Base-by-base conservation (phyloP, 23 tunicate genomes). In the Clavelina lepadiformis region DNA sequence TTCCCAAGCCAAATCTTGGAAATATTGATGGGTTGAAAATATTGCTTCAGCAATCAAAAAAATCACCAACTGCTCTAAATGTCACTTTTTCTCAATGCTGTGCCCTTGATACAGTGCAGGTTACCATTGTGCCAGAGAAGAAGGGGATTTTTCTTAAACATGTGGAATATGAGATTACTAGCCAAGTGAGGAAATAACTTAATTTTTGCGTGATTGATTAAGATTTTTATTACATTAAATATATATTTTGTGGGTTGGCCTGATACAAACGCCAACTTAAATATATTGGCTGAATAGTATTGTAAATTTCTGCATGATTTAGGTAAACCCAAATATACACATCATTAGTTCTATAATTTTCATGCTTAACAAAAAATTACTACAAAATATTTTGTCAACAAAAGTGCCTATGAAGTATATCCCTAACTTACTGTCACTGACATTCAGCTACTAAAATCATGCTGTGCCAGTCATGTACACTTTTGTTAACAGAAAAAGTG, bases 81-180 rank as follows among this genome's bases (percentile, higher is more conserved):
- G 47, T 70, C 51, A 62, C 50, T 11, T 89, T 74, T 45, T 6
- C 29, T 18, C 76, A 89, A 56, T 74, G 56, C 31, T 57, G 79
- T 51, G 70, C 55, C 4, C 33, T 62, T 13, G 97, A 89, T 47
- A 49, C 47, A 19, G 71, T 89, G 23, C 77, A 80, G 36, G 89
- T 89, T 26, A 67, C 56, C 6, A 54, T 62, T 5, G 83, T 79
- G 6, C 89, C 97, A 38, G 97, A 89, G 71, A 89, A 81, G 51
- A 89, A 89, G 49, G 97, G 97, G 57, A 89, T 89, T 21, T 89
- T 89, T 52, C 32, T 89, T 35, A 89, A 89, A 45, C 97, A 89
- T 70, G 78, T 74, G 38, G 97, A 89, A 76, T 89, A 89, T 58
- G 97, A 89, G 47, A 71, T 89, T 0, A 74, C 74, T 3, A 89